Evolutionary conservation across 2,888 invertebrate genomes (phyloP), one percentile per base, ranked within the genome.

Genomic region (Halocaridina rubra): DNA sequence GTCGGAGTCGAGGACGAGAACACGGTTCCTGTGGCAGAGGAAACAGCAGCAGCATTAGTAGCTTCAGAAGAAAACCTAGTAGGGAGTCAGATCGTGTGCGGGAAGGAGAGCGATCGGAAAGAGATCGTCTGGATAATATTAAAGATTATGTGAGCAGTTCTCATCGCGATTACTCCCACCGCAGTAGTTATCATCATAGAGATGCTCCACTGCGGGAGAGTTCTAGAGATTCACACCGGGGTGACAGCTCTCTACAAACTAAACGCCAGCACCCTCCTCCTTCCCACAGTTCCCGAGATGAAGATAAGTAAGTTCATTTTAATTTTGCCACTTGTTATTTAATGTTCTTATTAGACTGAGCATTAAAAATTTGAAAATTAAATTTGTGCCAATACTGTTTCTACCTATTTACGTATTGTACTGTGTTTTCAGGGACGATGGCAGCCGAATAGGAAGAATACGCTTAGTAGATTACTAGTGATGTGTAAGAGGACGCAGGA

Each of bases 401-500:
- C n/a, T n/a, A n/a, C n/a, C n/a, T n/a, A n/a, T n/a, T n/a, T n/a
- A n/a, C n/a, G n/a, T n/a, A n/a, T n/a, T n/a, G n/a, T n/a, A n/a
- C n/a, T 5, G 19, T 32, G 10, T n/a, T 78, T 78, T 67, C 84
- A 84, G 84, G 22, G 84, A 80, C 27, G 79, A 64, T 64, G 74
- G 84, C n/a, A 79, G 84, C 32, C 79, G 84, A 16, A 84, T 84
- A 53, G 84, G 84, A n/a, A 84, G 84, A 64, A 84, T 84, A 30
- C 79, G 84, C 10, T 46, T 84, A 29, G 84, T 84, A 24, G 84
- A 84, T 33, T 84, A 84, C 27, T 84, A 27, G 79, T 75, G 8
- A n/a, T n/a, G n/a, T n/a, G n/a, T n/a, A n/a, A n/a, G n/a, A n/a
- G n/a, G n/a, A n/a, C n/a, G n/a, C n/a, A n/a, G n/a, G n/a, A n/a